Evolutionary conservation across 1,140 invertebrate species (phyloP).

Genomic region (Apis cerana): DNA sequence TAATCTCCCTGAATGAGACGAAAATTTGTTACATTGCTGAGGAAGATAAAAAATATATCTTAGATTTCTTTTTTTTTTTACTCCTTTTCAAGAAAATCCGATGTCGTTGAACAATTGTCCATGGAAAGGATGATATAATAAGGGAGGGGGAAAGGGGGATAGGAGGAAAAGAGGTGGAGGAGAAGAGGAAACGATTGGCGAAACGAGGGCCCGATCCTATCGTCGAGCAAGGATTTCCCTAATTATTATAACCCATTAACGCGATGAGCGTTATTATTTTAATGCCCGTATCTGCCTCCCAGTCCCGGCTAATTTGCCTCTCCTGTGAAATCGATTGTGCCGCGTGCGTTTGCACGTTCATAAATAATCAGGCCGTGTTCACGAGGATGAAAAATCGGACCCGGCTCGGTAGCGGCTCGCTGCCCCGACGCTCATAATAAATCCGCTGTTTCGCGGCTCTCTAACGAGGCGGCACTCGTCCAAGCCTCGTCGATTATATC

Average conservation of each 20-base stretch:
- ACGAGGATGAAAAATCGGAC: conserved; percentile 70
- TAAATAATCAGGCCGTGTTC: conserved; percentile 76
- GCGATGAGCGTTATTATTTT: conserved; percentile 79
- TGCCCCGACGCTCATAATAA: conserved; percentile 64
- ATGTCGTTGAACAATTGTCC: too few species aligned
- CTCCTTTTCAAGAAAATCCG: background rate
- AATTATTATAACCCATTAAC: conserved; percentile 80
- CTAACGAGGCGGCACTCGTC: conserved; percentile 56
- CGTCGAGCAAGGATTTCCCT: conserved; percentile 76
- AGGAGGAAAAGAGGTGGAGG: background rate
- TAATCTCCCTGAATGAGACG: too few species aligned
- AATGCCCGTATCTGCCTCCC: conserved; percentile 71
- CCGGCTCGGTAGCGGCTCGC: conserved; percentile 50
- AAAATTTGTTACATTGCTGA: too few species aligned
- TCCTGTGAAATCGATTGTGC: conserved; percentile 75
- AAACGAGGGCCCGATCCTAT: conserved; percentile 60
- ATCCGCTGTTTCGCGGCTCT: conserved; percentile 66
- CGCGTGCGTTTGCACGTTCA: conserved; percentile 74
- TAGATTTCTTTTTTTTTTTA: too few species aligned
- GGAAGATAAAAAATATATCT: too few species aligned
- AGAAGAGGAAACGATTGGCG: conserved; percentile 28
- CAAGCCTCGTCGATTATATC: conserved; percentile 45
- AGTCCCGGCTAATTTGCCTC: conserved; percentile 75
- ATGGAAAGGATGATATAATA: background rate
- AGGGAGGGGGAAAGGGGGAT: background rate